Percentiles rank a stretch among this genome's conserved stretches.
Conservation (phyloP, 2,113 vertebrate genomes). For the Dicrurus megarhynchus region DNA sequence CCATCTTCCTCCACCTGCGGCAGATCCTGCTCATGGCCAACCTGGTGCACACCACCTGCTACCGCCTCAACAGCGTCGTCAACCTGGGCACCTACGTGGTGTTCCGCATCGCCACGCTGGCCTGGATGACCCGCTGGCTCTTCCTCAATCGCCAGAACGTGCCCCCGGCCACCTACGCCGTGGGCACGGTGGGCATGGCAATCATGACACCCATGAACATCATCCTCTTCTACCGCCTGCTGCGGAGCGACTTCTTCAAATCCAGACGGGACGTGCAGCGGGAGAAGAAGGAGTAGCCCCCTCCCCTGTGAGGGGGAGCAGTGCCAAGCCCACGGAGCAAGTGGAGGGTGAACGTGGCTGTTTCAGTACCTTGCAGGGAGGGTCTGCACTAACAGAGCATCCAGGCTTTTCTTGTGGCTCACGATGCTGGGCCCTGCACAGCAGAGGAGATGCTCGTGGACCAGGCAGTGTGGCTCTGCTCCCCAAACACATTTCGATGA, state of each 20-base stretch:
- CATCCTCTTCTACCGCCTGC: conserved; percentile 79
- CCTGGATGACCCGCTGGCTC: conserved; percentile 92
- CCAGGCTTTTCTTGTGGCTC: background rate
- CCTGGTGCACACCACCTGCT: conserved; percentile 67
- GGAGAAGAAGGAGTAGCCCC: conserved; percentile 67
- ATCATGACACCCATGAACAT: conserved; percentile 87
- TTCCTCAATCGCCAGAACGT: conserved; percentile 80
- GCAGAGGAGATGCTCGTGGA: background rate
- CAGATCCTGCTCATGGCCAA: conserved; percentile 85
- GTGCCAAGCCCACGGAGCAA: background rate
- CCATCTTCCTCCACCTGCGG: conserved; percentile 86
- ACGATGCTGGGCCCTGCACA: background rate
- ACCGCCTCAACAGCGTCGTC: conserved; percentile 85
- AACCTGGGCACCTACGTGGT: conserved; percentile 88
- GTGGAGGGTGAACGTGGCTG: background rate
- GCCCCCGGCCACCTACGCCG: conserved; percentile 75
- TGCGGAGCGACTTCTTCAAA: conserved; percentile 83
- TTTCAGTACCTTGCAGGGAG: background rate
- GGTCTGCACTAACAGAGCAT: background rate
- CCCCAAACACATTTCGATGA: background rate
- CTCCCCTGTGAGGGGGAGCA: accelerated
- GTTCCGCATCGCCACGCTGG: conserved; percentile 88
- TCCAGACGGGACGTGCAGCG: conserved; percentile 55
- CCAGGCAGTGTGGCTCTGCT: background rate
- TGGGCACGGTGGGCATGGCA: conserved; percentile 85